Base-by-base conservation (phyloP, 2,113 vertebrate species). In the Albula glossodonta region DNA sequence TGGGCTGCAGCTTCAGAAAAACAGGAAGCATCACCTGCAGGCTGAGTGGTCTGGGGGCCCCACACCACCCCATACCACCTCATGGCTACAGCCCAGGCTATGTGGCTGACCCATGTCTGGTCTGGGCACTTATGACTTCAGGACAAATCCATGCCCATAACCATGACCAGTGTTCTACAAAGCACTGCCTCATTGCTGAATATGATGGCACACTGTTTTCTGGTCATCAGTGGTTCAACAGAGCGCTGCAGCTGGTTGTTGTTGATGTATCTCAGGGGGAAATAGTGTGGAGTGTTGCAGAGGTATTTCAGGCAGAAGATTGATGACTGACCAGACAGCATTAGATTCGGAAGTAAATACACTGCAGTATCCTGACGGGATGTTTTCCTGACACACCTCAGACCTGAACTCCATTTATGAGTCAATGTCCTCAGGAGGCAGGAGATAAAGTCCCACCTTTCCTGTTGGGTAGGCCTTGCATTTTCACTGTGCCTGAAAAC, bases 11-110 rank as follows among this genome's bases (percentile, higher is more conserved):
- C 56, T 1, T 41, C 31, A 41, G 31, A 41, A 13, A 79, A 31
- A 81, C 48, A 51, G 84, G 78, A 81, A 60, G 53, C 53, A 48
- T 48, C 83, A 84, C 83, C 83, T 84, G 74, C 70, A 57, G 83
- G 70, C 12, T 10, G 49, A 4, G 12, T 22, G 60, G 60, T 19
- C 19, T 15, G 22, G 60, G 31, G 31, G 60, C 5, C 60, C 60
- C 31, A 41, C 31, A 41, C 60, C 60, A 22, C 60, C 60, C 60
- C 60, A 19, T 19, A 66, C 13, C 17, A 8, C 15, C 60, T 22
- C 60, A 19, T 19, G 17, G 60, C 15, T 66, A 19, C 2, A 66
- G 60, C 60, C 17, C 60, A 22, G 17, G 60, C 17, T 7, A 22
- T 66, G 15, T 66, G 60, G 19, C 19, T 66, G 60, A 22, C 22